These are phyloP conservation scores for Sus cebifrons DNA, from an alignment of 2,797 vertebrate genomes.

Conservation along the genomic window DNA sequence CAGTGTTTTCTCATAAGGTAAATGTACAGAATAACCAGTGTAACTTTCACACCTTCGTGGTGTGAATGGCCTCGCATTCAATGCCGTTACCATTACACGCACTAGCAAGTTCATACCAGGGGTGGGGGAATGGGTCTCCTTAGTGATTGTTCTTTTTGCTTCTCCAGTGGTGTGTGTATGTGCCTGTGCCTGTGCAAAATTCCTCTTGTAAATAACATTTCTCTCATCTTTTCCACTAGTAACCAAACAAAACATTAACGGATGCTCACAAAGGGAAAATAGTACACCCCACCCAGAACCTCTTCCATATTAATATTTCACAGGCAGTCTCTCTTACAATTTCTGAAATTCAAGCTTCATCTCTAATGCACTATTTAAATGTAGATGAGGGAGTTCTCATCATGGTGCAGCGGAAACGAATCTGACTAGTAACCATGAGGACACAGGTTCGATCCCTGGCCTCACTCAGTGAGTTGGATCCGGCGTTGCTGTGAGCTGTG, in stretches of 20 bases:
- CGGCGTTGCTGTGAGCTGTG: too few relatives aligned
- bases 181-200: neutral
- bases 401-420: too few relatives aligned
- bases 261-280: neutral
- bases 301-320: neutral
- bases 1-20: neutral
- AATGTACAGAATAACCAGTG: neutral
- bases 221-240: constrained; percentile 2
- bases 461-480: too few relatives aligned
- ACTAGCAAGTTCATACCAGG: neutral
- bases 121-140: neutral
- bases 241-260: neutral
- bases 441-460: too few relatives aligned
- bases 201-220: neutral
- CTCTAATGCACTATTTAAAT: neutral
- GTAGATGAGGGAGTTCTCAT: too few relatives aligned
- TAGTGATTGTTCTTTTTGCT: neutral
- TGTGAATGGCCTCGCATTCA: neutral
- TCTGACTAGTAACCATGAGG: too few relatives aligned
- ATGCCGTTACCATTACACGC: neutral
- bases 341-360: neutral
- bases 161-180: neutral
- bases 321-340: neutral
- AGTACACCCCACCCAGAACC: neutral
- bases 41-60: neutral